Evolutionary conservation across 2,797 vertebrate genomes (phyloP).

Genomic region (Heliangelus exortis): DNA sequence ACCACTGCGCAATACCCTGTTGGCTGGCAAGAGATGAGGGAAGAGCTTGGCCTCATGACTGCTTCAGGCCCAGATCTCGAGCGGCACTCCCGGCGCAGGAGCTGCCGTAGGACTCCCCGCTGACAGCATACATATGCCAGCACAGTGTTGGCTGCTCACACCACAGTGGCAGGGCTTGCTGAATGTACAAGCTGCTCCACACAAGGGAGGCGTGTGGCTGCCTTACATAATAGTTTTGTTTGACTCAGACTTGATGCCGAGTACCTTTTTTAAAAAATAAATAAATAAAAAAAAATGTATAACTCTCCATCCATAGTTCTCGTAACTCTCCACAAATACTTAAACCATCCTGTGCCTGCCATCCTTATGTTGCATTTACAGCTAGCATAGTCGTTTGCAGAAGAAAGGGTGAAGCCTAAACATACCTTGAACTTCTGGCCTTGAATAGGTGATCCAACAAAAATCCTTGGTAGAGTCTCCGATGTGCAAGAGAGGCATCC

Average conservation of each 20-base stretch:
- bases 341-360: not conserved
- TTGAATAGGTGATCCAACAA: not conserved
- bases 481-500: not conserved
- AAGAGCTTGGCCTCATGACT: not conserved
- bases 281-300: not conserved
- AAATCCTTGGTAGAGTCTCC: not conserved
- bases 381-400: not conserved
- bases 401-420: not conserved
- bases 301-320: not conserved
- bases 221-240: not conserved
- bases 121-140: not conserved
- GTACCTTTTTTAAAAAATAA: not conserved
- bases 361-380: not conserved
- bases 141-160: accelerated
- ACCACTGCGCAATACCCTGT: not conserved
- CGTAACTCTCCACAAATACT: not conserved
- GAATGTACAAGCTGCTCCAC: not conserved
- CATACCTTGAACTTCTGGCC: not conserved
- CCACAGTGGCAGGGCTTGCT: not conserved
- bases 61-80: not conserved
- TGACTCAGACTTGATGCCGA: not conserved
- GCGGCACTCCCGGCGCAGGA: not conserved
- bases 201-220: not conserved
- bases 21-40: not conserved
- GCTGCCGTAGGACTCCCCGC: not conserved